Evolutionary conservation across 2,888 invertebrate species (phyloP).

Genomic region (Acronicta aceris): DNA sequence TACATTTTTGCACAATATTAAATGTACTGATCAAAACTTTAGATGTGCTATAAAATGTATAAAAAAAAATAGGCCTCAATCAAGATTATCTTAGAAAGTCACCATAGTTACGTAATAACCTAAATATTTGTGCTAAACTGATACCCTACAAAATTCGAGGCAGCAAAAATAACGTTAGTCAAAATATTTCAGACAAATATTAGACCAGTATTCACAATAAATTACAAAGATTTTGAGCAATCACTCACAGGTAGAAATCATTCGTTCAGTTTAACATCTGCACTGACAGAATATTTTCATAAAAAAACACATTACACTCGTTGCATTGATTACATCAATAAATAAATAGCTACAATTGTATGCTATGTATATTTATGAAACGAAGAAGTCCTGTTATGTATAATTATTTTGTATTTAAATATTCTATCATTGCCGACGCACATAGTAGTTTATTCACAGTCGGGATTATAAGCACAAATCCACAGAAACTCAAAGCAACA

Average conservation of each 20-base stretch:
- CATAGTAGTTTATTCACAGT: slow-evolving; percentile 26
- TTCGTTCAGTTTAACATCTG: slow-evolving; percentile 37
- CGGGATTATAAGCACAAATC: slow-evolving; percentile 33
- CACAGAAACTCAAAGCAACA: slow-evolving; percentile 24
- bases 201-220: slow-evolving; percentile 72
- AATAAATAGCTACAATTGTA: slow-evolving; percentile 1
- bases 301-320: too few species aligned
- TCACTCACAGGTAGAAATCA: slow-evolving; percentile 57
- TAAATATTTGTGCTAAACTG: slow-evolving; percentile 61
- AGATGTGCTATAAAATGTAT: slow-evolving; percentile 19
- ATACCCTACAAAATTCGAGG: slow-evolving; percentile 46
- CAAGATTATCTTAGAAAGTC: slow-evolving; percentile 33
- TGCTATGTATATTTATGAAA: not conserved
- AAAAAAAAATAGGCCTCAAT: slow-evolving; percentile 59
- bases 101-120: slow-evolving; percentile 41
- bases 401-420: slow-evolving; percentile 20
- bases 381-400: not conserved
- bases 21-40: slow-evolving; percentile 16
- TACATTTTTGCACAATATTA: slow-evolving; percentile 9
- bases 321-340: not conserved
- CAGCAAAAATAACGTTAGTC: slow-evolving; percentile 41
- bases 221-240: slow-evolving; percentile 76
- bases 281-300: slow-evolving; percentile 31
- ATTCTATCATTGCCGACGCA: slow-evolving; percentile 32
- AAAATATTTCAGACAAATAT: slow-evolving; percentile 56